These are phyloP conservation scores for Brachionus paranguensis DNA, from an alignment of 1,140 invertebrate species.

Conservation along the genomic window DNA sequence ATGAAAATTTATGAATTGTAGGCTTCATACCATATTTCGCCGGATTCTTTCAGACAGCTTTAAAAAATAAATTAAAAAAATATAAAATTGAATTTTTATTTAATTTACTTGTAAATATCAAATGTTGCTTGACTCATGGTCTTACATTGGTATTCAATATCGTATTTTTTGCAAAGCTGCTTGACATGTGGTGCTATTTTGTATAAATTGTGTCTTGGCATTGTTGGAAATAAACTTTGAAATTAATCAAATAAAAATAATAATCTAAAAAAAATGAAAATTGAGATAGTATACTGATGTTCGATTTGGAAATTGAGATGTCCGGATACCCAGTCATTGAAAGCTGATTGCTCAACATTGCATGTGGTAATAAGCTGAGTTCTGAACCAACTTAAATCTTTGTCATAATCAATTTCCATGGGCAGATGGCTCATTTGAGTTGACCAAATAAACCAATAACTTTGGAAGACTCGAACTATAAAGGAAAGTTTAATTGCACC, in stretches of 20 bases:
- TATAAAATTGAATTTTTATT: background rate
- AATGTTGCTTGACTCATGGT: conserved; percentile 41
- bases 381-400: conserved; percentile 45
- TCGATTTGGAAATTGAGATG: conserved; percentile 48
- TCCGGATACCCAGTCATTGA: conserved; percentile 51
- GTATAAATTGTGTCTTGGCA: conserved; percentile 44
- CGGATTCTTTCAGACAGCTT: conserved; percentile 49
- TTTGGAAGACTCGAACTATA: conserved; percentile 42
- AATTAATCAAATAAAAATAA: conserved; percentile 15
- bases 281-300: conserved; percentile 41
- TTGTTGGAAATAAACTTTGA: conserved; percentile 44
- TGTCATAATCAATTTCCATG: conserved; percentile 52
- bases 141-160: conserved; percentile 42
- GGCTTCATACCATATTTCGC: conserved; percentile 52
- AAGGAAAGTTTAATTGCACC: conserved; percentile 34
- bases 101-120: conserved; percentile 42
- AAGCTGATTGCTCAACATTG: conserved; percentile 41
- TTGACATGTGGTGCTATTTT: conserved; percentile 43
- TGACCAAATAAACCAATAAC: conserved; percentile 54
- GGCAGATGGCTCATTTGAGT: conserved; percentile 54
- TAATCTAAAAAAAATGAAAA: background rate
- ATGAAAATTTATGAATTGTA: conserved; percentile 42
- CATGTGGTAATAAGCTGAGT: conserved; percentile 47
- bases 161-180: conserved; percentile 42
- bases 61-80: background rate